Conservation (phyloP, 1,140 invertebrate species). For the Armadillidium nasatum region DNA sequence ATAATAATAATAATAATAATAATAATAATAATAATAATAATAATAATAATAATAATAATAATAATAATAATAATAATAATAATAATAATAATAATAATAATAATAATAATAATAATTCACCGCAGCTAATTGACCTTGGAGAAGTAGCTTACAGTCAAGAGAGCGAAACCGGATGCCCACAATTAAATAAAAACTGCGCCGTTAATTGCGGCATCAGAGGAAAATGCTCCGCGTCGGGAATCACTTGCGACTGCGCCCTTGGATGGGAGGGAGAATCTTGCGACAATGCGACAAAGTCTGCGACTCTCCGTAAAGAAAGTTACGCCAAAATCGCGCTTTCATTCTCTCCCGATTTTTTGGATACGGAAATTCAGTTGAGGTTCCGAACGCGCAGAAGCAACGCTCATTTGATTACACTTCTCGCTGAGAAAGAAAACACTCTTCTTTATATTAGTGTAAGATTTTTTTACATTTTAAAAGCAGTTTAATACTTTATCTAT, state of each 20-base stretch:
- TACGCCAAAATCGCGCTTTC: constrained; percentile 26
- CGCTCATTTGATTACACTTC: constrained; percentile 18
- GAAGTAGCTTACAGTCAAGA: constrained; percentile 21
- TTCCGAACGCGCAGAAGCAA: neutral
- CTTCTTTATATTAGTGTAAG: neutral
- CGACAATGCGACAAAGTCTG: neutral
- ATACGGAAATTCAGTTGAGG: constrained; percentile 16
- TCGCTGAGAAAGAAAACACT: neutral
- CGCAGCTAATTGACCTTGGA: constrained; percentile 19
- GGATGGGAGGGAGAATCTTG: constrained; percentile 20
- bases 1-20: no score
- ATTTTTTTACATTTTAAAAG: no score
- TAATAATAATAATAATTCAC: no score
- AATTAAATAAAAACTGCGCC: neutral
- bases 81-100: no score
- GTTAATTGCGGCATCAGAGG: constrained; percentile 5
- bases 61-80: no score
- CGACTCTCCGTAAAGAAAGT: constrained; percentile 11
- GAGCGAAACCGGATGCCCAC: constrained; percentile 16
- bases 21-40: no score
- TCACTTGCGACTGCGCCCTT: constrained; percentile 2
- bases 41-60: no score
- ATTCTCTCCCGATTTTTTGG: constrained; percentile 22
- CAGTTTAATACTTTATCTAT: no score
- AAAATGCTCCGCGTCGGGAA: constrained; percentile 2